Evolutionary conservation across 2,797 vertebrate species (phyloP).

Genomic region (Bradypodion pumilum): DNA sequence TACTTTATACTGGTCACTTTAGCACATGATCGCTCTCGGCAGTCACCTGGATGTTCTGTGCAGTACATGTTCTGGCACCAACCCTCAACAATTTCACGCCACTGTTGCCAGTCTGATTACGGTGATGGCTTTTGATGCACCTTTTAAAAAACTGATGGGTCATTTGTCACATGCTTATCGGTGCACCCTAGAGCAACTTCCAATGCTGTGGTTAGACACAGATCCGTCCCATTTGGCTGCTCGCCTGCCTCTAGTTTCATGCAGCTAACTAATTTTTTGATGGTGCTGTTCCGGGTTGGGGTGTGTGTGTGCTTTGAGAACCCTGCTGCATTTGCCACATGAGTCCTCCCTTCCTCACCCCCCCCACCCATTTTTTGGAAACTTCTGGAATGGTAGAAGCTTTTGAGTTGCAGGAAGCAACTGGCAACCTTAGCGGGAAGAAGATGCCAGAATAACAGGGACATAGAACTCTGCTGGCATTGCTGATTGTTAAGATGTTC

Average conservation of each 20-base stretch:
- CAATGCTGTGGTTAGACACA: too few relatives aligned
- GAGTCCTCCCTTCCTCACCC: too few relatives aligned
- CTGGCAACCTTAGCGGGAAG: accelerated
- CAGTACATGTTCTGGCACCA: background rate
- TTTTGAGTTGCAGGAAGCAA: background rate
- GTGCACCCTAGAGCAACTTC: background rate
- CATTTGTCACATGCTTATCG: background rate
- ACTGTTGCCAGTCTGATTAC: background rate
- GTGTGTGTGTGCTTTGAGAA: too few relatives aligned
- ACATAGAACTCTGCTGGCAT: accelerated
- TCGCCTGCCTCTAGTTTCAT: background rate
- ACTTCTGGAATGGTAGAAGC: background rate
- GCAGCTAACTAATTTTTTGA: background rate
- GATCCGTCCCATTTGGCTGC: background rate
- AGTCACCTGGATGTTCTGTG: background rate
- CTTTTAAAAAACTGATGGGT: too few relatives aligned
- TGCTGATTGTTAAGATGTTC: slow-evolving; percentile 17
- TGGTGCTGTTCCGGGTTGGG: background rate
- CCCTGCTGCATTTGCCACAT: accelerated
- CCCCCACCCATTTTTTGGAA: background rate
- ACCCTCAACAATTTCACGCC: background rate
- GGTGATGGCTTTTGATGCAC: background rate
- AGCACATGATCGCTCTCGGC: background rate
- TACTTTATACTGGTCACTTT: background rate
- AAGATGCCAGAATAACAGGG: accelerated